Base-by-base conservation (phyloP, 2,113 vertebrate species). In the Nycticryphes semicollaris region DNA sequence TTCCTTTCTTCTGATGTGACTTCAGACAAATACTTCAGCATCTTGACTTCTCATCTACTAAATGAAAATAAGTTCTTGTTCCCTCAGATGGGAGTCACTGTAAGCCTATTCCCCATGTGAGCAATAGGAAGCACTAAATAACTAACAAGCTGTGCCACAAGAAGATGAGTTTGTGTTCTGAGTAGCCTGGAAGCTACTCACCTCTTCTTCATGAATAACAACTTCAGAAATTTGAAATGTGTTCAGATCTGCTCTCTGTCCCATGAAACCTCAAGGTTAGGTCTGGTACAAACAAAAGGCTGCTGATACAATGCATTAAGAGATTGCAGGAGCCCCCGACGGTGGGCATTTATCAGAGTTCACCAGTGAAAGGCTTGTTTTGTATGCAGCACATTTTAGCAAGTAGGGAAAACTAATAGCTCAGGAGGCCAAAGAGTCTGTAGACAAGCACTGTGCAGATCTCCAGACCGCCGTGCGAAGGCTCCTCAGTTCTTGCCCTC, bases 401-500 rank as follows among this genome's bases (percentile, higher is more conserved):
- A 62, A 96, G 88, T 22, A 92, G 94, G 92, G 84, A 95, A 95
- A 95, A 90, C 57, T n/a, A 96, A 95, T 74, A 82, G 89, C 74
- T 66, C 16, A 83, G 84, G 95, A 97, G 89, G 91, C 66, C 96
- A 94, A 95, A 60, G 76, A 84, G 88, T 62, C 77, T 92, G 90
- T 9, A 87, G 96, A 67, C 76, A 69, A 59, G 87, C 84, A 10
- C 77, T 56, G 70, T 70, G 84, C 93, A 85, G 95, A 33, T 66
- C 94, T 82, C 81, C 91, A 91, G 80, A 22, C 84, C 1, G 45
- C 89, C 74, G 87, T 19, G 15, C 74, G 14, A 92, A 95, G 94
- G 89, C 93, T 95, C 74, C 91, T 79, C 70, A 21, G 57, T 74
- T 94, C 95, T 74, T 94, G 81, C 94, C 95, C 96, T 97, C 96